These are phyloP conservation scores for Phyllotis vaccarum DNA, from an alignment of 2,797 vertebrate species.

Conservation along the genomic window DNA sequence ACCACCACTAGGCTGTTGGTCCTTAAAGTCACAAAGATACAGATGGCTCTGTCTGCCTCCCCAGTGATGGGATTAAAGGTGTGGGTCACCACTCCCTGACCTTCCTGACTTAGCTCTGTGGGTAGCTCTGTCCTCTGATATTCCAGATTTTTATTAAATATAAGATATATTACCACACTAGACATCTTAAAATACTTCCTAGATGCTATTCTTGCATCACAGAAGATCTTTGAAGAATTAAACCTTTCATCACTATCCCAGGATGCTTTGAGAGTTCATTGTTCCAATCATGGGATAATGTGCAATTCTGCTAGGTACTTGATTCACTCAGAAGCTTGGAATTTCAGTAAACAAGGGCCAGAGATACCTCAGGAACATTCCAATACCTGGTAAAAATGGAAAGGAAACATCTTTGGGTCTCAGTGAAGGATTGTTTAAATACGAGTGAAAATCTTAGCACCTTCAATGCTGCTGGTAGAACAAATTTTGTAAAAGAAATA, in stretches of 20 bases:
- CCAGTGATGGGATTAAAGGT: no score
- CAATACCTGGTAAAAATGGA: constrained; percentile 47
- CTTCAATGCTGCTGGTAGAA: background rate
- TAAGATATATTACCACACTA: no score
- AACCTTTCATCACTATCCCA: constrained; percentile 37
- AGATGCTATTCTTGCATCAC: background rate
- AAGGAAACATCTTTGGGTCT: constrained; percentile 41
- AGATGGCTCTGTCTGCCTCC: no score
- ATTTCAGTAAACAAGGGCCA: background rate
- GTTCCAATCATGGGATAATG: background rate
- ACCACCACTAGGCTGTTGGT: no score
- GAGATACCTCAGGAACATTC: constrained; percentile 33
- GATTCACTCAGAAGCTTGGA: background rate
- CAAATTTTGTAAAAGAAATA: constrained; percentile 42
- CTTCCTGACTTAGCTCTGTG: no score
- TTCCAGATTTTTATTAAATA: no score
- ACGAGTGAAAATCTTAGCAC: constrained; percentile 1
- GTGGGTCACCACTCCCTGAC: no score
- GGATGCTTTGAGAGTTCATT: background rate
- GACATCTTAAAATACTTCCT: background rate
- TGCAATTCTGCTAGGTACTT: background rate
- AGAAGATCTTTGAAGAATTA: background rate
- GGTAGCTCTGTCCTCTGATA: no score
- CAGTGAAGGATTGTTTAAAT: constrained; percentile 14
- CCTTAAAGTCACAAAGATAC: no score